phyloP scores from a whole-genome alignment of 1,140 invertebrate genomes.

The Chionoecetes opilio region DNA sequence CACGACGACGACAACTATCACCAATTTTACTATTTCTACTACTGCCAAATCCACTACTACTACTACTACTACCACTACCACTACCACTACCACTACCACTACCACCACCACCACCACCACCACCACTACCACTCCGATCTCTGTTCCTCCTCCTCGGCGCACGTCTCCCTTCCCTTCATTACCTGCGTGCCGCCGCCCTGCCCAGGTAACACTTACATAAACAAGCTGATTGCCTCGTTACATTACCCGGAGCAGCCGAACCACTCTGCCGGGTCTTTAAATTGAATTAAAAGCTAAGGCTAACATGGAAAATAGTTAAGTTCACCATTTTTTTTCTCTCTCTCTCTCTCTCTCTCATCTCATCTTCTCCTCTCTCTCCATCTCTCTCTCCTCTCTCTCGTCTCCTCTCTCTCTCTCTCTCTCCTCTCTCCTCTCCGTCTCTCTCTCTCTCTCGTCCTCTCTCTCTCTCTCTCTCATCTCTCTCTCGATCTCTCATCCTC shows the following conservation, averaged over 20 bases:
- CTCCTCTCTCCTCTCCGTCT: not conserved
- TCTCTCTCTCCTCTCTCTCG: not conserved
- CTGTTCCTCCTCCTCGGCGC: not conserved
- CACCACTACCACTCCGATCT: not conserved
- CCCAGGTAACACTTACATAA: too few relatives aligned
- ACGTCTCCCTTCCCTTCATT: not conserved
- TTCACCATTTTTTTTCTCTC: not conserved
- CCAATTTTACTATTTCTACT: not conserved
- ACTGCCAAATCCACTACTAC: not conserved
- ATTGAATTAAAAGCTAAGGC: too few relatives aligned
- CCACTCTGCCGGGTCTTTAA: too few relatives aligned
- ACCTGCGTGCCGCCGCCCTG: too few relatives aligned
- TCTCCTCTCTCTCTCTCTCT: not conserved
- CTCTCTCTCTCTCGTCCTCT: not conserved
- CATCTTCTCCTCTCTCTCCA: not conserved
- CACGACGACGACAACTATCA: not conserved
- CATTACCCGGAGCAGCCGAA: too few relatives aligned
- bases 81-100: not conserved
- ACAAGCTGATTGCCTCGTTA: too few relatives aligned
- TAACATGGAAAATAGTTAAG: too few relatives aligned
- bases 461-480: not conserved
- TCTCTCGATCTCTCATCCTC: too few relatives aligned
- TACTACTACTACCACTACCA: not conserved
- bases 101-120: not conserved
- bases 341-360: not conserved